Conservation (phyloP, 1,140 invertebrate genomes). For the Sitobion miscanthi region DNA sequence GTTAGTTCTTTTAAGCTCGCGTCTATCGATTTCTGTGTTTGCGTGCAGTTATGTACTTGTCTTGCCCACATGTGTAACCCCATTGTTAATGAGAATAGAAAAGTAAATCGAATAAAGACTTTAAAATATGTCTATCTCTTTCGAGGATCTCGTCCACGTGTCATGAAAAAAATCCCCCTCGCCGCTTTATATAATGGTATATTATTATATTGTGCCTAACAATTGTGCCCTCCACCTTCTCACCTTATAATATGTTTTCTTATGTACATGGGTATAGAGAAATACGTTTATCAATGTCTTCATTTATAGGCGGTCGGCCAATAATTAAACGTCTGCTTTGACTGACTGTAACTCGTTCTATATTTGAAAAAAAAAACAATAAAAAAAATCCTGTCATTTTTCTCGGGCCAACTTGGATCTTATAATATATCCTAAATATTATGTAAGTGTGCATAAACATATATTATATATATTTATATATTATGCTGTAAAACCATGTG, state of each 20-base stretch:
- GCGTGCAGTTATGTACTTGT: constrained; percentile 21
- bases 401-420: constrained; percentile 40
- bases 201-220: constrained; percentile 17
- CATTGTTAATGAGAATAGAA: background rate
- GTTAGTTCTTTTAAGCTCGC: constrained; percentile 1
- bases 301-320: constrained; percentile 56
- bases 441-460: background rate
- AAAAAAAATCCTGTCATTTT: constrained; percentile 49
- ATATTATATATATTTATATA: background rate
- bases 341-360: constrained; percentile 54
- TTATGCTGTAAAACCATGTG: constrained; percentile 3
- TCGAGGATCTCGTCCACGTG: background rate
- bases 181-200: background rate
- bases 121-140: background rate
- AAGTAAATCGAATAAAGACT: constrained; percentile 5
- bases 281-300: constrained; percentile 52
- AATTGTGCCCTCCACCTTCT: constrained; percentile 52
- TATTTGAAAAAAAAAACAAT: constrained; percentile 50
- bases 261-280: constrained; percentile 49
- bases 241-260: constrained; percentile 49
- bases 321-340: constrained; percentile 55
- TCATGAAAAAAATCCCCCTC: background rate
- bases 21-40: constrained; percentile 4
- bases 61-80: constrained; percentile 10
- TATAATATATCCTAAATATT: constrained; percentile 20